Evolutionary conservation across 2,113 vertebrate species (phyloP).

Genomic region (Dasyprocta punctata): DNA sequence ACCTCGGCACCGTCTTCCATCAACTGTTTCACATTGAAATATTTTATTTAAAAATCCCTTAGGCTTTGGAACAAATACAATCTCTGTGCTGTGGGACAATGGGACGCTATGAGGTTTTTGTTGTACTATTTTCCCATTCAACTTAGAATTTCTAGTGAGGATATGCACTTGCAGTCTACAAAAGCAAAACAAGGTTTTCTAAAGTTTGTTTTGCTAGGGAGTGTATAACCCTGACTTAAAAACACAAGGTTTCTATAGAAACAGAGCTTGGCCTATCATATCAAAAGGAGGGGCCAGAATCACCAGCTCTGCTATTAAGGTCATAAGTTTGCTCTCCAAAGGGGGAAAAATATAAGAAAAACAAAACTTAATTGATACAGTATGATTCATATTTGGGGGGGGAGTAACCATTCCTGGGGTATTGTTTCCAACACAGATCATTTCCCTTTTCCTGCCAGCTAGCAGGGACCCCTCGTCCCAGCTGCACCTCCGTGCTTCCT

Average conservation of each 20-base stretch:
- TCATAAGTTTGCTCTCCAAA: not conserved
- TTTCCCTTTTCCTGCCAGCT: not conserved
- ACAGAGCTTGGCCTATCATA: not conserved
- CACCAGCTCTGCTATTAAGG: not conserved
- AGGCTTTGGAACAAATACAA: not conserved
- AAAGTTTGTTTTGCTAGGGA: not conserved
- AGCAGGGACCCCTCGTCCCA: not conserved
- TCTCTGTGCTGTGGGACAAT: not conserved
- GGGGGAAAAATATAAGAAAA: not conserved
- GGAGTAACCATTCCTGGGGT: not conserved
- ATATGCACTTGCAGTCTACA: not conserved
- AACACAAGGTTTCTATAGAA: not conserved
- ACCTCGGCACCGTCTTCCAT: not conserved
- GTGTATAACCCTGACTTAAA: not conserved
- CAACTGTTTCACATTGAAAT: not conserved
- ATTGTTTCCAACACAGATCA: not conserved
- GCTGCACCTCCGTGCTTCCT: not conserved
- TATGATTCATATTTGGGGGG: not conserved
- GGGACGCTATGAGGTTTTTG: not conserved
- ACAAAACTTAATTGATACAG: not conserved
- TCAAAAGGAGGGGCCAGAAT: not conserved
- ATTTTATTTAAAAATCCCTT: not conserved
- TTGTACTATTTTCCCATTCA: not conserved
- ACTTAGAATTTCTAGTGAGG: not conserved
- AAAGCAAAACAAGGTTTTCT: not conserved